Base-by-base conservation (phyloP, 1,140 invertebrate genomes). In the Bombyx mandarina region DNA sequence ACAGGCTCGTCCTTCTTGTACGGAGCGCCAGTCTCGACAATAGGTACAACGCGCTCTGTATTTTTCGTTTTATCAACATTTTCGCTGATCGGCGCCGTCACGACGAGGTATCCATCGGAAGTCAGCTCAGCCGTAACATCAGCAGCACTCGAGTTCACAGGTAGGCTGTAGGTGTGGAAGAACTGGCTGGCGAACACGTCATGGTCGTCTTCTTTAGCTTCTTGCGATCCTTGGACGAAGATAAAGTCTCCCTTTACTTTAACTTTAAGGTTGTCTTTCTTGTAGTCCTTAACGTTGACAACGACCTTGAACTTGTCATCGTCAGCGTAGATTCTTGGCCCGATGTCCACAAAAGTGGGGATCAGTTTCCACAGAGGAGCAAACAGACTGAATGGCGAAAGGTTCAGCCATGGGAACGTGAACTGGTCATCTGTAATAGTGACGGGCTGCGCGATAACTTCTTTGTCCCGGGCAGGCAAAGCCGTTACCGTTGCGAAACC, bases 141-240 rank as follows among this genome's bases (percentile, higher is more conserved):
- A 43, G 70, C 43, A 0, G 65, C 71, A 56, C 69, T 82, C 0
- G 75, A 65, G 67, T 87, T 87, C 0, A 54, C 57, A 0, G 84
- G 82, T 42, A 83, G 53, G 0, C 68, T 72, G 60, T 86, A 87
- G 0, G 82, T 86, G 55, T 87, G 80, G 75, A 81, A 83, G 76
- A 87, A 87, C 58, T 86, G 76, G 61, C 75, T 82, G 8, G 82
- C 84, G 46, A 82, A 79, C 8, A 85, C 44, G 45, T 87, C 81
- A 43, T 71, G 73, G 45, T 82, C 76, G 18, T 76, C 73, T 26
- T 79, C 71, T 45, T 82, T 82, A 12, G 76, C 73, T 56, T 87
- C 84, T 50, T 84, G 79, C 5, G 76, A 67, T 26, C 84, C 84
- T 63, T 85, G 75, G n/a, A 85, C 73, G 63, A 85, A 72, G 60